Percentiles rank a stretch among this genome's conserved stretches.
These are phyloP conservation scores for Eupeodes luniger DNA, from an alignment of 2,888 invertebrate species.

Conservation along the genomic window DNA sequence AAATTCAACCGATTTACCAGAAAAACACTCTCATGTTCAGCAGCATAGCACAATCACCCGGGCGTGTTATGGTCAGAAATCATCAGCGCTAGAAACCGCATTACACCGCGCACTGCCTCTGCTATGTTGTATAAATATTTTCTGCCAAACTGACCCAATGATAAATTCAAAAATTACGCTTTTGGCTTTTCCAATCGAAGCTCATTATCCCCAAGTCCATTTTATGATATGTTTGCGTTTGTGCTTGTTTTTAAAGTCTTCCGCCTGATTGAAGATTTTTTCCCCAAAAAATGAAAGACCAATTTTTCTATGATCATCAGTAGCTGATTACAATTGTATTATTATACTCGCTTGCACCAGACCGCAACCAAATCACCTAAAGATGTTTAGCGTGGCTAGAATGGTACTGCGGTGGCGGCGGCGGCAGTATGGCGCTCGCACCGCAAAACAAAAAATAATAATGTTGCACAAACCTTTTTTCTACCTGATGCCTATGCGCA, in stretches of 20 bases:
- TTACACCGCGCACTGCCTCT: conserved; percentile 15
- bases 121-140: not conserved
- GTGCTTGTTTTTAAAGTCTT: conserved; percentile 17
- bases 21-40: conserved; percentile 36
- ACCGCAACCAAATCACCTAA: conserved; percentile 30
- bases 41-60: conserved; percentile 41
- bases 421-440: conserved; percentile 18
- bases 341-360: not conserved
- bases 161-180: conserved; percentile 20
- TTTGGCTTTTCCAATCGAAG: conserved; percentile 22
- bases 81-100: conserved; percentile 39
- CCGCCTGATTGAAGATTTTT: conserved; percentile 68
- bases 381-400: conserved; percentile 27
- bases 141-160: conserved; percentile 11
- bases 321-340: conserved; percentile 55
- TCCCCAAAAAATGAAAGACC: conserved; percentile 54
- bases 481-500: conserved; percentile 2
- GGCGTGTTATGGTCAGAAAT: conserved; percentile 36
- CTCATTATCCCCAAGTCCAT: conserved; percentile 62
- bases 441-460: conserved; percentile 28
- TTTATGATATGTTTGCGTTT: not conserved
- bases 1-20: conserved; percentile 66
- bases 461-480: conserved; percentile 32
- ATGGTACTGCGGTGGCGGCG: conserved; percentile 11
- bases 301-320: conserved; percentile 72